Percentiles rank a stretch among this genome's conserved stretches.
Evolutionary conservation across 2,797 vertebrate species (phyloP).

Genomic region (Cirrhinus molitorella): DNA sequence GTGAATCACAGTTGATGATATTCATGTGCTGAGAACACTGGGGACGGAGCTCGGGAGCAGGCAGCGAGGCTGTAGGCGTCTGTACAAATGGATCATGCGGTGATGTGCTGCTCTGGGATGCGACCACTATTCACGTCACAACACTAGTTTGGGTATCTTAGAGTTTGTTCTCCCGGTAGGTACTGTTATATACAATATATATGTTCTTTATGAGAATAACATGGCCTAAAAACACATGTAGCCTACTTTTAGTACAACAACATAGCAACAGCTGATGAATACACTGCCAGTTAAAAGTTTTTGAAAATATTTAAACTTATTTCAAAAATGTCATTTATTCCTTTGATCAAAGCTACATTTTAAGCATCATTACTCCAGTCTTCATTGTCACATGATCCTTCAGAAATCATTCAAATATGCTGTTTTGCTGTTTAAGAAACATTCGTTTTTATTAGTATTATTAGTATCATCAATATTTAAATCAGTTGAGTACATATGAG

Average conservation of each 20-base stretch:
- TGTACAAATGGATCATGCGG: conserved; percentile 40
- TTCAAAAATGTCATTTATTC: too few relatives aligned
- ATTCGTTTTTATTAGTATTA: too few relatives aligned
- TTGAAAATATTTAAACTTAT: too few relatives aligned
- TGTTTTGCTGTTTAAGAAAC: too few relatives aligned
- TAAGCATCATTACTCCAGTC: too few relatives aligned
- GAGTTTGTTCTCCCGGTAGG: not conserved
- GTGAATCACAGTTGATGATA: conserved; percentile 56
- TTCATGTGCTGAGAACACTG: conserved; percentile 41
- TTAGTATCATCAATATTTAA: too few relatives aligned
- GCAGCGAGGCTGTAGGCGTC: conserved; percentile 42
- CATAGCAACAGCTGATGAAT: not conserved
- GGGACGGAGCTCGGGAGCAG: conserved; percentile 12
- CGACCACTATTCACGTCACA: not conserved
- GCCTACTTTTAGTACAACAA: not conserved
- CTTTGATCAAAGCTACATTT: too few relatives aligned
- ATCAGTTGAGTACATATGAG: too few relatives aligned
- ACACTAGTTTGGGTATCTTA: not conserved
- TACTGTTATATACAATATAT: not conserved
- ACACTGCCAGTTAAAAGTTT: not conserved
- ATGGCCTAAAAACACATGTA: not conserved
- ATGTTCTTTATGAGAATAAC: not conserved
- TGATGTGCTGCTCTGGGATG: conserved; percentile 15
- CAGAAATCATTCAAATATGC: too few relatives aligned
- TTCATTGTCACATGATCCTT: too few relatives aligned